Conservation (phyloP, 92 coral and sea anemone species). For the Zoanthus sociatus region DNA sequence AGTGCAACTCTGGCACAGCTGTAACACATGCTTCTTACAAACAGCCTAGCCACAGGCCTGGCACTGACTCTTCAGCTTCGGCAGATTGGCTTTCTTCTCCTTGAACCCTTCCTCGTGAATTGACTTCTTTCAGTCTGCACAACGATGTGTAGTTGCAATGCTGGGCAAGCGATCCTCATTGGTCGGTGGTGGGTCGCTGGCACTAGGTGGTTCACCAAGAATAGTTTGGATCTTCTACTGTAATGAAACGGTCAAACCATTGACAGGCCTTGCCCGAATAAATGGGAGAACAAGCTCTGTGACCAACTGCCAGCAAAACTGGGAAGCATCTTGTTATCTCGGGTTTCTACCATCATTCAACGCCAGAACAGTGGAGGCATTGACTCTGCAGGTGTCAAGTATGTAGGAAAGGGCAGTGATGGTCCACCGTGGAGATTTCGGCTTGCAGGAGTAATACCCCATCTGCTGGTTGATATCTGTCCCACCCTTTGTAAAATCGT, state of each 20-base stretch:
- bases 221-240: constrained; percentile 19
- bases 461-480: not conserved
- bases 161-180: constrained; percentile 28
- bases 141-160: constrained; percentile 19
- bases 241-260: constrained; percentile 10
- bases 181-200: constrained; percentile 23
- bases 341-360: too few species aligned
- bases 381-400: constrained; percentile 10
- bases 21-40: not conserved
- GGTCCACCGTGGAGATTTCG: constrained; percentile 12
- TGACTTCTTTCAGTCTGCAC: constrained; percentile 25
- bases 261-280: constrained; percentile 17
- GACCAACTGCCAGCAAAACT: constrained; percentile 14
- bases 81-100: constrained; percentile 27
- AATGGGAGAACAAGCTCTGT: constrained; percentile 14
- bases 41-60: constrained; percentile 9
- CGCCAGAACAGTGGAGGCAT: not conserved
- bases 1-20: constrained; percentile 22
- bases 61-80: constrained; percentile 25
- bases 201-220: constrained; percentile 21
- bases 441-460: constrained; percentile 10
- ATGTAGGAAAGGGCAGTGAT: not conserved
- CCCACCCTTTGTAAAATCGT: not conserved
- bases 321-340: not conserved
- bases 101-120: constrained; percentile 20